Percentiles rank a stretch among this genome's conserved stretches.
These are phyloP conservation scores for Oreotrochilus melanogaster DNA, from an alignment of 2,113 vertebrate genomes.

Conservation along the genomic window DNA sequence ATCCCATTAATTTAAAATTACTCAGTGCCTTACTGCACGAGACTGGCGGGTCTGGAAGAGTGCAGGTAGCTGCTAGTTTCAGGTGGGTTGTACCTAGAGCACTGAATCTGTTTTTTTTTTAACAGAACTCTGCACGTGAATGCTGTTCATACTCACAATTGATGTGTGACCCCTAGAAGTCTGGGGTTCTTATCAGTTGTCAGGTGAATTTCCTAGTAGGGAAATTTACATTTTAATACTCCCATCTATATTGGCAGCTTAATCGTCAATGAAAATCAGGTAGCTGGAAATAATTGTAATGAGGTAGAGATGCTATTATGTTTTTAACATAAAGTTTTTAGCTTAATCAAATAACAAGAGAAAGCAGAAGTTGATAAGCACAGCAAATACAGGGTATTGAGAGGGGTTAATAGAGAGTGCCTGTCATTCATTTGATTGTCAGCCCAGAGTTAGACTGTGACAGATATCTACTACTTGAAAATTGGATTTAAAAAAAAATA, in stretches of 20 bases:
- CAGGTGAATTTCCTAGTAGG: background rate
- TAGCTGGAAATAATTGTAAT: background rate
- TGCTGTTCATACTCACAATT: rapidly evolving
- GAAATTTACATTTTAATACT: background rate
- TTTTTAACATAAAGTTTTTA: background rate
- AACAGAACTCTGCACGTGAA: background rate
- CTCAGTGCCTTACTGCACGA: background rate
- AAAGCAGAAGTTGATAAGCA: background rate
- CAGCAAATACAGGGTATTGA: background rate
- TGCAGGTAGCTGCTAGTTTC: background rate
- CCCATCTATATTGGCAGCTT: background rate
- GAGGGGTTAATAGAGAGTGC: no score
- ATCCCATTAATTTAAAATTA: background rate
- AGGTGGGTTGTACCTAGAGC: background rate
- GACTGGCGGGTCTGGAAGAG: background rate
- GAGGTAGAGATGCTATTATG: background rate
- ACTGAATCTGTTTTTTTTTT: background rate
- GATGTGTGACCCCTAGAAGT: background rate
- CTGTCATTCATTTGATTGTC: no score
- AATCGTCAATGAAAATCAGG: background rate
- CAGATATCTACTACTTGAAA: background rate
- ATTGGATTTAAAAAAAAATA: background rate
- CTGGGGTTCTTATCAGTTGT: background rate
- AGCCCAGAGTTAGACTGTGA: no score
- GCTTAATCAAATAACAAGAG: background rate